A percentile compares a stretch with the other conserved stretches of the same genome.
phyloP scores from a whole-genome alignment of 2,888 invertebrate species.

The Schizotus pectinicornis region DNA sequence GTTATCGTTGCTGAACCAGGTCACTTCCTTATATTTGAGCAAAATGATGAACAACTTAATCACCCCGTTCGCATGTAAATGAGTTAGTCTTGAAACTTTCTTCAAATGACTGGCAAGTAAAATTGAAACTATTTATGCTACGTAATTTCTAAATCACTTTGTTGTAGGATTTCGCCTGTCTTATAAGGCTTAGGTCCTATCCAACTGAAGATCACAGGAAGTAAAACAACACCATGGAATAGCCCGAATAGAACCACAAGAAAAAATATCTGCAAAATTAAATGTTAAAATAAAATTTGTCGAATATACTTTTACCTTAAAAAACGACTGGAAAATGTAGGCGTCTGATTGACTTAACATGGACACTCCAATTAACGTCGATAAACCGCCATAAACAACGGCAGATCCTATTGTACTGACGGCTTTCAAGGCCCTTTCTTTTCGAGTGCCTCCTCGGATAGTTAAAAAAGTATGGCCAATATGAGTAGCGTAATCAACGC shows the following conservation, averaged over 20 bases:
- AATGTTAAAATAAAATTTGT: neutral
- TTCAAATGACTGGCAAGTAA: neutral
- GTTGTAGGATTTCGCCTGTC: conserved; percentile 39
- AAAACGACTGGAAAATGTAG: conserved; percentile 78
- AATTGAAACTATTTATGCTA: conserved; percentile 3
- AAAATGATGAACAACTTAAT: no score
- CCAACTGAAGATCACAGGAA: conserved; percentile 77
- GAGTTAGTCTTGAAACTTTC: no score
- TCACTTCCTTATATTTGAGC: no score
- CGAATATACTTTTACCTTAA: conserved; percentile 60
- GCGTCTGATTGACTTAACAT: conserved; percentile 74
- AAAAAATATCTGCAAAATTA: conserved; percentile 71
- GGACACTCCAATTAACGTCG: conserved; percentile 75
- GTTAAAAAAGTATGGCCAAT: conserved; percentile 82
- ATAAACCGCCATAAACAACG: conserved; percentile 78
- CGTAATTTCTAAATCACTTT: conserved; percentile 34
- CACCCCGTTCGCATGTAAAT: no score
- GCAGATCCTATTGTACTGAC: conserved; percentile 77
- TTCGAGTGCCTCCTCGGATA: conserved; percentile 60
- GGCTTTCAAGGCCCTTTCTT: conserved; percentile 68
- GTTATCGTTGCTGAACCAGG: no score
- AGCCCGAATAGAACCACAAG: conserved; percentile 79
- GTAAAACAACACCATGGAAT: conserved; percentile 76
- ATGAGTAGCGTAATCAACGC: conserved; percentile 84
- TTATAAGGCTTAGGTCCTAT: conserved; percentile 69